These are phyloP conservation scores for Lasaia peninsularis DNA, from an alignment of 1,140 invertebrate species.

Conservation along the genomic window DNA sequence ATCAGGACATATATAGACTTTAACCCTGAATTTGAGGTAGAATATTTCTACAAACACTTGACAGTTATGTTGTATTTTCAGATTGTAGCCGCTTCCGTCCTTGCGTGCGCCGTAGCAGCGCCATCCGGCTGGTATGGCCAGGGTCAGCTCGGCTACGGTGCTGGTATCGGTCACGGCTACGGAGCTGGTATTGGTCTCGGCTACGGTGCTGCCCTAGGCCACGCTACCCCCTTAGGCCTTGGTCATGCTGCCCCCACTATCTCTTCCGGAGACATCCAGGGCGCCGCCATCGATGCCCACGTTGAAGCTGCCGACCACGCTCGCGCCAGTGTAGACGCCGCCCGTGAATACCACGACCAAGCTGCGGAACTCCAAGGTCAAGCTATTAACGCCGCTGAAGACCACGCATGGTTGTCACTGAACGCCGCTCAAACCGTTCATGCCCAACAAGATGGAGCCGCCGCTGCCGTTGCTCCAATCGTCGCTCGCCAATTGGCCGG, in stretches of 20 bases:
- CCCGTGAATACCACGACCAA: not conserved
- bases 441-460: not conserved
- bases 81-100: not conserved
- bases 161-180: not conserved
- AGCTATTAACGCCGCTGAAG: slow-evolving; percentile 1
- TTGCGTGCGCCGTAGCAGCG: not conserved
- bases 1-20: not conserved
- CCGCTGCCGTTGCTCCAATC: not conserved
- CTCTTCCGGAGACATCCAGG: not conserved
- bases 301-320: not conserved
- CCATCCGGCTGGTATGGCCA: not conserved
- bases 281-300: not conserved
- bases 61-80: not conserved
- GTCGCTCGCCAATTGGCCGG: not conserved
- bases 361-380: not conserved
- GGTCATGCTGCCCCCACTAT: not conserved
- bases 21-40: not conserved
- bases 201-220: not conserved
- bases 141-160: not conserved
- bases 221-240: not conserved
- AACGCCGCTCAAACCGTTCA: not conserved
- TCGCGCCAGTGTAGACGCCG: not conserved
- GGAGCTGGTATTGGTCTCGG: not conserved
- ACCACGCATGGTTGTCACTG: not conserved
- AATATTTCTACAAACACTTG: too few relatives aligned